These are phyloP conservation scores for Chloroclysta siterata DNA, from an alignment of 2,888 invertebrate genomes.

Conservation along the genomic window DNA sequence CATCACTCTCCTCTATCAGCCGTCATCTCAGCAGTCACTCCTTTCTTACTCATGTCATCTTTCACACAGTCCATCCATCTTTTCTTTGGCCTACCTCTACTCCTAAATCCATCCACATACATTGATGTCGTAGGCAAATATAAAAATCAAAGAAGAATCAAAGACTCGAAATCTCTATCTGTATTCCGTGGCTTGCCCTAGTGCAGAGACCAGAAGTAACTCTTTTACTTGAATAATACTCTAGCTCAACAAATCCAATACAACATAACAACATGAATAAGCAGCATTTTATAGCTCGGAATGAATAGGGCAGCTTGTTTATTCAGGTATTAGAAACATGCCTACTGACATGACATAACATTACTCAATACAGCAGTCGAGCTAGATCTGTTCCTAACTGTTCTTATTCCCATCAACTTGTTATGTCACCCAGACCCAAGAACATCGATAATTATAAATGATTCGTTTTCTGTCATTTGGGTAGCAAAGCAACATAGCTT, in stretches of 20 bases:
- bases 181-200: too few species aligned
- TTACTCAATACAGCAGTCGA: slow-evolving; percentile 11
- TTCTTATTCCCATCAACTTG: slow-evolving; percentile 22
- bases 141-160: background rate
- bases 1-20: too few species aligned
- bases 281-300: slow-evolving; percentile 7
- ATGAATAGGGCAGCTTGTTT: slow-evolving; percentile 10
- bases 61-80: too few species aligned
- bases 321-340: slow-evolving; percentile 12
- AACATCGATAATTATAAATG: slow-evolving; percentile 2
- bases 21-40: too few species aligned
- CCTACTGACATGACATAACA: slow-evolving; percentile 16
- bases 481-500: too few species aligned
- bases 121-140: background rate
- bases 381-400: background rate
- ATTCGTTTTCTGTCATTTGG: too few species aligned
- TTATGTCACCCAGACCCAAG: slow-evolving; percentile 4
- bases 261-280: background rate
- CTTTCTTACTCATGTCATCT: too few species aligned
- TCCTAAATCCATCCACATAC: too few species aligned
- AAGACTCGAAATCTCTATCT: too few species aligned
- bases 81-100: too few species aligned
- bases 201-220: too few species aligned
- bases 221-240: slow-evolving; percentile 9
- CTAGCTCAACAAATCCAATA: background rate